phyloP scores from a whole-genome alignment of 2,797 vertebrate species.

The Sebastes minor region DNA sequence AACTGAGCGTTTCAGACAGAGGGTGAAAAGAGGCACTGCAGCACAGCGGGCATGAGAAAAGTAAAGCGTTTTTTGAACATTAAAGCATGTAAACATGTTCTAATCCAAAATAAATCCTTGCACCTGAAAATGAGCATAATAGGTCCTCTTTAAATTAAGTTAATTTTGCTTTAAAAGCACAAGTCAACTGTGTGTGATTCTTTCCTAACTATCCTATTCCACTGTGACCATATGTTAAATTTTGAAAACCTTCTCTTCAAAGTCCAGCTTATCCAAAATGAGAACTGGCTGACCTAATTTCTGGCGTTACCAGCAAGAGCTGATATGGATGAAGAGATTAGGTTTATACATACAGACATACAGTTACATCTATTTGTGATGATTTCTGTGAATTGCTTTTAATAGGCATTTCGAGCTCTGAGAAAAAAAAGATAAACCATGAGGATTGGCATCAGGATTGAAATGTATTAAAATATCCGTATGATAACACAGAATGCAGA shows the following conservation, averaged over 20 bases:
- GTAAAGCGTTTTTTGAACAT: too few species aligned
- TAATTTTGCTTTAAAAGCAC: neutral
- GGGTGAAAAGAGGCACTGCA: too few species aligned
- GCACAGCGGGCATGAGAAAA: too few species aligned
- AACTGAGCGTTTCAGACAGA: too few species aligned
- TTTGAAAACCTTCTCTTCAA: slow-evolving; percentile 54
- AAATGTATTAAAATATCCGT: neutral
- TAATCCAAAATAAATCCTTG: too few species aligned
- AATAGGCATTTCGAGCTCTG: neutral
- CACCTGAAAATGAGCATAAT: neutral
- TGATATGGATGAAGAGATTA: slow-evolving; percentile 66
- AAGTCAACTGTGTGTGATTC: neutral
- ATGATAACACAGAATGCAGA: neutral
- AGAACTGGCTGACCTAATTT: slow-evolving; percentile 70
- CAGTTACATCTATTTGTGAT: slow-evolving; percentile 14
- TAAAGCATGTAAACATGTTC: too few species aligned
- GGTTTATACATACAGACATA: slow-evolving; percentile 24
- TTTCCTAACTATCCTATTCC: neutral
- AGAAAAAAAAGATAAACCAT: neutral
- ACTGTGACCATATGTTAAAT: slow-evolving; percentile 23
- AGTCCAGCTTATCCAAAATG: slow-evolving; percentile 66
- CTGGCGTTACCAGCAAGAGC: slow-evolving; percentile 39
- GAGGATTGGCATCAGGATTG: neutral
- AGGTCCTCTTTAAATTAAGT: neutral
- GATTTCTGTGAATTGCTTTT: slow-evolving; percentile 17